Percentiles rank a stretch among this genome's conserved stretches.
Evolutionary conservation across 2,888 invertebrate genomes (phyloP).

Genomic region (Limnephilus lunatus): DNA sequence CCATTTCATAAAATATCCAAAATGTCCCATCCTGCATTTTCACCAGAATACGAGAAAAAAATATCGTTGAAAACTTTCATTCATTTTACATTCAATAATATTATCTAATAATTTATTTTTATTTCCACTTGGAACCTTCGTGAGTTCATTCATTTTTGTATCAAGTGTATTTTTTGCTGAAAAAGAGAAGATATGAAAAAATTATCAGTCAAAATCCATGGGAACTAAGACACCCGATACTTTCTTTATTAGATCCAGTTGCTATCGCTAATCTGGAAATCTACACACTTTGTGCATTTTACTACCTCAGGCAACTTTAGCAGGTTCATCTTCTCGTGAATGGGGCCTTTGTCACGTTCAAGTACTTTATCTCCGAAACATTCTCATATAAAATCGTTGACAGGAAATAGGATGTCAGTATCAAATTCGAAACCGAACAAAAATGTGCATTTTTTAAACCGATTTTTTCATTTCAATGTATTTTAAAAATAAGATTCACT

Average conservation of each 20-base stretch:
- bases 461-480: neutral
- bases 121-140: neutral
- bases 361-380: neutral
- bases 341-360: neutral
- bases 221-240: slow-evolving; percentile 36
- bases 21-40: too few relatives aligned
- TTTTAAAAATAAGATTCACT: neutral
- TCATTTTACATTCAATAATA: too few relatives aligned
- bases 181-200: neutral
- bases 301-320: neutral
- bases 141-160: neutral
- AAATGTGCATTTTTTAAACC: neutral
- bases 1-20: too few relatives aligned
- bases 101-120: neutral
- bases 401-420: slow-evolving; percentile 28
- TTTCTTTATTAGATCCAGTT: slow-evolving; percentile 3
- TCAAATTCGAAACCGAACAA: slow-evolving; percentile 13
- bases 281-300: slow-evolving; percentile 2
- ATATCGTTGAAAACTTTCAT: too few relatives aligned
- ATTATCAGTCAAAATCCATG: neutral
- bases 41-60: too few relatives aligned
- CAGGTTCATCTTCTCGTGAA: slow-evolving; percentile 21
- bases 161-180: neutral
- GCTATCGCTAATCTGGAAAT: slow-evolving; percentile 38
- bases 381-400: neutral